phyloP scores from a whole-genome alignment of 2,888 invertebrate species.

The Phrixothrix hirtus region DNA sequence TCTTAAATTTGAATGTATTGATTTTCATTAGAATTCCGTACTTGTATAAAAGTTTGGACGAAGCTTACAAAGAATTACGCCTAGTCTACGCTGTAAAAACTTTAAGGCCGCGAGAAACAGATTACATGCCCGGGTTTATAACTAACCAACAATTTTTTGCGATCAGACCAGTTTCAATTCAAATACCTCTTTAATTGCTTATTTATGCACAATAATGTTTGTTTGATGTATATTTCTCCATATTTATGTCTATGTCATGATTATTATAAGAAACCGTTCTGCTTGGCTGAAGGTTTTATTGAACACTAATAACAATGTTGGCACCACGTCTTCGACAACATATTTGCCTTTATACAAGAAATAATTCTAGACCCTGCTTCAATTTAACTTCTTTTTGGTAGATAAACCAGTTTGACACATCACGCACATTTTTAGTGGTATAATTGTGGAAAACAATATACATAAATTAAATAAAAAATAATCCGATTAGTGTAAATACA shows the following conservation, averaged over 20 bases:
- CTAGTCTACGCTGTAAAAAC: background rate
- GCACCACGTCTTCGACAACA: background rate
- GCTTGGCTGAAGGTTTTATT: background rate
- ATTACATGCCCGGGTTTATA: background rate
- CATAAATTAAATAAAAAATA: background rate
- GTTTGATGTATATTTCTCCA: background rate
- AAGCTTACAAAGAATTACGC: background rate
- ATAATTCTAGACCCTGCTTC: too few species aligned
- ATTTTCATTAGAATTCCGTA: background rate
- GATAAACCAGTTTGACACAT: too few species aligned
- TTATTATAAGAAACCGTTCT: background rate
- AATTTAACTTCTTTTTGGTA: too few species aligned
- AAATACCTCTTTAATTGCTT: constrained; percentile 3
- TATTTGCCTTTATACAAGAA: background rate
- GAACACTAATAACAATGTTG: background rate
- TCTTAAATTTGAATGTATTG: background rate
- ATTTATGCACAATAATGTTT: background rate
- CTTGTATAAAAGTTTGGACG: background rate
- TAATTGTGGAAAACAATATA: background rate
- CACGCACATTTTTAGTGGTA: too few species aligned
- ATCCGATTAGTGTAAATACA: too few species aligned
- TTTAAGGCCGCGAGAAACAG: background rate
- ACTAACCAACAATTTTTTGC: background rate
- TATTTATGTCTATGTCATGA: background rate
- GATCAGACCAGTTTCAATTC: background rate